phyloP scores from a whole-genome alignment of 2,888 invertebrate species.

The Macrostomum cliftonense region DNA sequence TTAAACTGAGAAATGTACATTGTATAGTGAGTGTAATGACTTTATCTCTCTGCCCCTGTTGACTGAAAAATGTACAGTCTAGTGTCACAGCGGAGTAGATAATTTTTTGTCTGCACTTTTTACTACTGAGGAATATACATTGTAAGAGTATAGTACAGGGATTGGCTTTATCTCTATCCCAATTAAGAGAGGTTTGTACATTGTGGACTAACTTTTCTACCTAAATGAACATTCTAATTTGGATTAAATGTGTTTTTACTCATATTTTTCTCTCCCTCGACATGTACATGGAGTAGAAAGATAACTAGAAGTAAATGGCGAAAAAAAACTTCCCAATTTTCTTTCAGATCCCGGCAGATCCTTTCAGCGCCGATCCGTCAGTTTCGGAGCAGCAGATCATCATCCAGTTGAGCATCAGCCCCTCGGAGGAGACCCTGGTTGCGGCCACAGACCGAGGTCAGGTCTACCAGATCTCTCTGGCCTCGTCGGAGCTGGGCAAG shows the following conservation, averaged over 20 bases:
- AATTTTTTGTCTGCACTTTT: not conserved
- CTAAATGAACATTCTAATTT: too few relatives aligned
- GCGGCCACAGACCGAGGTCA: slow-evolving; percentile 39
- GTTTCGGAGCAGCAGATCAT: slow-evolving; percentile 29
- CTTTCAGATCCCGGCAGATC: slow-evolving; percentile 34
- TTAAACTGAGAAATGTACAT: too few relatives aligned
- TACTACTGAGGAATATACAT: too few relatives aligned
- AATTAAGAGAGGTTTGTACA: too few relatives aligned
- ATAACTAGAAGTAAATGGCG: too few relatives aligned
- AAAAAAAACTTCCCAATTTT: too few relatives aligned
- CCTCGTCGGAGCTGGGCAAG: slow-evolving; percentile 36
- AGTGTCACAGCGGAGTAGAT: not conserved
- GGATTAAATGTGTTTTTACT: too few relatives aligned
- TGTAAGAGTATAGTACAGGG: not conserved
- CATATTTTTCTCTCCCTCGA: too few relatives aligned
- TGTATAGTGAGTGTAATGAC: not conserved
- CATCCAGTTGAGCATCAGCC: slow-evolving; percentile 35
- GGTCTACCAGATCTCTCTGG: slow-evolving; percentile 38
- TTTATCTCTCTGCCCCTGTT: not conserved
- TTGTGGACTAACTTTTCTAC: too few relatives aligned
- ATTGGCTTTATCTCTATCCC: not conserved
- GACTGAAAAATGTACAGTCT: not conserved
- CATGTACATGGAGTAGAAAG: too few relatives aligned
- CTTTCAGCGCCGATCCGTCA: slow-evolving; percentile 28
- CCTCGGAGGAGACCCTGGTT: slow-evolving; percentile 39